phyloP scores from a whole-genome alignment of 2,888 invertebrate genomes.

The Gerris lacustris region DNA sequence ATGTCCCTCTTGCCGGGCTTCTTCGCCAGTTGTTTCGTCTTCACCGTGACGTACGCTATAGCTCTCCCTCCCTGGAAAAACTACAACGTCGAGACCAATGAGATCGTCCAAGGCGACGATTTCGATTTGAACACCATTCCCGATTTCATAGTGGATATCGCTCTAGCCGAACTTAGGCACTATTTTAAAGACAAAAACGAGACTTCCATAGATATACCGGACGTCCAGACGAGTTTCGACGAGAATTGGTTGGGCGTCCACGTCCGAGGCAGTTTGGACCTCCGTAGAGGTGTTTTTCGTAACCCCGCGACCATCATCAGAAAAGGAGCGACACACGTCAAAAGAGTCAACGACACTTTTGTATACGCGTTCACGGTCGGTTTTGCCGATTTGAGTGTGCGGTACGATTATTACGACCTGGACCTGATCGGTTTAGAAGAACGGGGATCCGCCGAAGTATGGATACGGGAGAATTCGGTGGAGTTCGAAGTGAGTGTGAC shows the following conservation, averaged over 20 bases:
- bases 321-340: constrained; percentile 1
- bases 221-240: background rate
- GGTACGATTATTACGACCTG: constrained; percentile 17
- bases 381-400: constrained; percentile 21
- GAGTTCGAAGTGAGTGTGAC: background rate
- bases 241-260: constrained; percentile 3
- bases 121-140: background rate
- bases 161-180: background rate
- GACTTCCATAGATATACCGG: background rate
- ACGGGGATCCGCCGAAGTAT: constrained; percentile 15
- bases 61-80: background rate
- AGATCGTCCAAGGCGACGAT: background rate
- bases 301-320: constrained; percentile 5
- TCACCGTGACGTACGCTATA: background rate
- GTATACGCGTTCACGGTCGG: constrained; percentile 17
- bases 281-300: background rate
- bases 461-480: constrained; percentile 1
- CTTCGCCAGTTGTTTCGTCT: background rate
- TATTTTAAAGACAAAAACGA: background rate
- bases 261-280: background rate
- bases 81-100: constrained; percentile 7
- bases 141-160: constrained; percentile 7
- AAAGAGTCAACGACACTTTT: constrained; percentile 8
- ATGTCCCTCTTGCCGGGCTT: background rate
- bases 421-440: constrained; percentile 19